phyloP scores from a whole-genome alignment of 2,113 vertebrate genomes.

The Psittacus erithacus region DNA sequence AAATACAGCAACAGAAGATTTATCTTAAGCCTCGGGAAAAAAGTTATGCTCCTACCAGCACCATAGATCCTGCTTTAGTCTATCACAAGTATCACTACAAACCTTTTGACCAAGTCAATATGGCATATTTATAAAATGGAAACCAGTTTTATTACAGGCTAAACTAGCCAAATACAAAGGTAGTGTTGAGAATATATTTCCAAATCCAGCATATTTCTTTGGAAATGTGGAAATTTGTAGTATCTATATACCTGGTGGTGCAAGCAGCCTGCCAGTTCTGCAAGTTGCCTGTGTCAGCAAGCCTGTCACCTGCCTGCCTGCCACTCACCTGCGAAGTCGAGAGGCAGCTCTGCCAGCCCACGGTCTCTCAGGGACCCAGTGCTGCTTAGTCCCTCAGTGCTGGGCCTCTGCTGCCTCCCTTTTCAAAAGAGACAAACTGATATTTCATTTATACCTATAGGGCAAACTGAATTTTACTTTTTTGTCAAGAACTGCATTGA shows the following conservation, averaged over 20 bases:
- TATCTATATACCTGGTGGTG: neutral
- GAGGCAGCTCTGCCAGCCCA: neutral
- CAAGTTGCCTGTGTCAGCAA: neutral
- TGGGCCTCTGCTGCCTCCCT: neutral
- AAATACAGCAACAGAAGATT: neutral
- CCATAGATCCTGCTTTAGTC: neutral
- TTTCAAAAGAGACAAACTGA: neutral
- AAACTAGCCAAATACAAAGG: neutral
- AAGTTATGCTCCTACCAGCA: neutral
- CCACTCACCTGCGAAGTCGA: neutral
- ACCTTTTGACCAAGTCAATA: neutral
- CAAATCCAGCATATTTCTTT: neutral
- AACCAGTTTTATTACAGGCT: neutral
- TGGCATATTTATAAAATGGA: neutral
- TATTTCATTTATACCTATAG: neutral
- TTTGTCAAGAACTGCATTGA: neutral
- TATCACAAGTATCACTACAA: neutral
- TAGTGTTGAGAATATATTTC: neutral
- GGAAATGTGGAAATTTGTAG: neutral
- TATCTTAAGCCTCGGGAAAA: neutral
- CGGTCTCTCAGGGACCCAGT: neutral
- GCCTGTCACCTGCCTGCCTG: neutral
- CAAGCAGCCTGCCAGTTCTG: neutral
- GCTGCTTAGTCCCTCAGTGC: accelerated
- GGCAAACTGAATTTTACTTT: neutral